Evolutionary conservation across 2,888 invertebrate genomes (phyloP).

Genomic region (Chymomyza fuscimana): DNA sequence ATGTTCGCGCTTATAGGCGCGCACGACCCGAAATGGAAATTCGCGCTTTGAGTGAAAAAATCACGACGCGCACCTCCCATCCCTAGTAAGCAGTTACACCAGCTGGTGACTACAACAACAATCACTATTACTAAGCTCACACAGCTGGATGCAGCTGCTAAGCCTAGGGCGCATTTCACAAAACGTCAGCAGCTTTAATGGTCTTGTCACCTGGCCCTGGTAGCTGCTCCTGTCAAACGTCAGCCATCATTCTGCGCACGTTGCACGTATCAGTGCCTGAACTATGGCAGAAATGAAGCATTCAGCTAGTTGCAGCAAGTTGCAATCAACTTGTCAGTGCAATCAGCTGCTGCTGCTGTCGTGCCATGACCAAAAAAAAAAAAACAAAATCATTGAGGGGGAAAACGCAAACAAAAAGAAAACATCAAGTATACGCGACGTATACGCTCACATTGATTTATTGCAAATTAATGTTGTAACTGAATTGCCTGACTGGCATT

Average conservation of each 20-base stretch:
- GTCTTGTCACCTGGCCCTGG: background rate
- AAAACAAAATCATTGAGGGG: no score
- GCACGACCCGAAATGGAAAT: no score
- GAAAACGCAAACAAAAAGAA: background rate
- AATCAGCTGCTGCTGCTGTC: slow-evolving; percentile 32
- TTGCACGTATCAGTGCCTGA: background rate
- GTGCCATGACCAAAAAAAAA: background rate
- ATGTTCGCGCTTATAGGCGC: no score
- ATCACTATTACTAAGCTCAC: slow-evolving; percentile 10
- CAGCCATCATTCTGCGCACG: background rate
- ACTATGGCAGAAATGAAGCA: slow-evolving; percentile 15
- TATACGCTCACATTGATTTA: slow-evolving; percentile 51
- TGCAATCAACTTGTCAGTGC: slow-evolving; percentile 66
- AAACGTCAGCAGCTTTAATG: background rate
- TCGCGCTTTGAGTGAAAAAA: no score
- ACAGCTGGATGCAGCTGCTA: background rate
- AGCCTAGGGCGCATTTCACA: background rate
- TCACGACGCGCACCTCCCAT: no score
- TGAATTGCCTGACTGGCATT: slow-evolving; percentile 40
- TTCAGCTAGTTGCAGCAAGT: slow-evolving; percentile 39
- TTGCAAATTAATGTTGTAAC: slow-evolving; percentile 68
- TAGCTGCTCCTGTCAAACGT: background rate
- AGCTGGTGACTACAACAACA: slow-evolving; percentile 25
- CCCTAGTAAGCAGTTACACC: slow-evolving; percentile 25
- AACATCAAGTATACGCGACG: background rate